Percentiles rank a stretch among this genome's conserved stretches.
phyloP scores from a whole-genome alignment of 2,888 invertebrate genomes.

The Rhingia rostrata region DNA sequence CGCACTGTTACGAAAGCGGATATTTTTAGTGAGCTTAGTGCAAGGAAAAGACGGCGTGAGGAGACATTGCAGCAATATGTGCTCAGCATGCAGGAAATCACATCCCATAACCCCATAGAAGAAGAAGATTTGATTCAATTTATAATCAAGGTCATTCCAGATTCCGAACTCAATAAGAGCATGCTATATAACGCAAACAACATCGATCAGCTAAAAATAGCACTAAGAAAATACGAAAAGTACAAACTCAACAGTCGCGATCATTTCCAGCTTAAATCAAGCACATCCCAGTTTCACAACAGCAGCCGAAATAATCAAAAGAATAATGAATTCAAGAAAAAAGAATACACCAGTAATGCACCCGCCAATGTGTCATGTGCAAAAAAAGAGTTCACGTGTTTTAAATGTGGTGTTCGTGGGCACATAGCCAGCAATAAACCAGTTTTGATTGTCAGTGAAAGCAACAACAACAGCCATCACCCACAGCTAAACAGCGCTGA shows the following conservation, averaged over 20 bases:
- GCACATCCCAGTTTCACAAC: constrained; percentile 9
- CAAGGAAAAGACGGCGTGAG: constrained; percentile 38
- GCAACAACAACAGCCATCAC: not conserved
- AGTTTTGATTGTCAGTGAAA: constrained; percentile 33
- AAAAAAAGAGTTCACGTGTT: constrained; percentile 46
- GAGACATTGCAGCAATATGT: constrained; percentile 49
- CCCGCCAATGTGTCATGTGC: constrained; percentile 25
- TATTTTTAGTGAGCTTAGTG: constrained; percentile 34
- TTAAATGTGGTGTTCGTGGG: constrained; percentile 47
- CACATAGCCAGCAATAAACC: constrained; percentile 42
- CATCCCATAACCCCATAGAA: constrained; percentile 27
- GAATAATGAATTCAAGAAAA: constrained; percentile 25
- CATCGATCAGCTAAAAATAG: constrained; percentile 30
- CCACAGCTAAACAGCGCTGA: constrained; percentile 10
- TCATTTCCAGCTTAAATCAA: constrained; percentile 1
- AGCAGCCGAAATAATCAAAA: constrained; percentile 24
- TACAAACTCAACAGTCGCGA: constrained; percentile 24
- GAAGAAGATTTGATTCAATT: constrained; percentile 51
- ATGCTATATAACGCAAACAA: constrained; percentile 37
- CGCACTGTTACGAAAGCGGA: constrained; percentile 40
- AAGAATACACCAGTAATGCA: constrained; percentile 26
- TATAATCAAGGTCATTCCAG: constrained; percentile 38
- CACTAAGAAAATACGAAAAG: constrained; percentile 33
- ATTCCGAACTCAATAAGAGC: constrained; percentile 36
- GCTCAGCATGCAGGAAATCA: constrained; percentile 42